Percentiles rank a stretch among this genome's conserved stretches.
Conservation (phyloP, 2,797 vertebrate species). For the Discoglossus pictus region DNA sequence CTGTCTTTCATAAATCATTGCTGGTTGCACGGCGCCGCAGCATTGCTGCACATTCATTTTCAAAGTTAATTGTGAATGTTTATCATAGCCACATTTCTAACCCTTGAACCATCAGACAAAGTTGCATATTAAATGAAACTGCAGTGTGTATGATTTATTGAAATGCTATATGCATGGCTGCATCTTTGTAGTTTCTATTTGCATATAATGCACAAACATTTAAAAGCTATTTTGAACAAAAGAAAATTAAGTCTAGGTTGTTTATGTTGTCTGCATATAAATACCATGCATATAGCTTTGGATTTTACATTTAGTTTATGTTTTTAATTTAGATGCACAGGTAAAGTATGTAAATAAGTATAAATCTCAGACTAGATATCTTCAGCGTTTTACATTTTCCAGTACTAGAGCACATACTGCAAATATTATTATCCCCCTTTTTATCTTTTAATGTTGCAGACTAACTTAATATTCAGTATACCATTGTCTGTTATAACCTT, state of each 20-base stretch:
- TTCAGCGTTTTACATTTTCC: too few relatives aligned
- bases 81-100: slow-evolving; percentile 35
- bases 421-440: too few relatives aligned
- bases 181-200: slow-evolving; percentile 26
- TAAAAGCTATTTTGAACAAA: slow-evolving; percentile 38
- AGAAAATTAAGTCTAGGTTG: slow-evolving; percentile 29
- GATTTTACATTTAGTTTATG: too few relatives aligned
- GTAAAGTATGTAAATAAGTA: too few relatives aligned
- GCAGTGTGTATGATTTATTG: slow-evolving; percentile 38
- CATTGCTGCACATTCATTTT: slow-evolving; percentile 28
- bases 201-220: slow-evolving; percentile 34
- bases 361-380: too few relatives aligned
- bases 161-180: slow-evolving; percentile 31
- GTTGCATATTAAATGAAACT: slow-evolving; percentile 30
- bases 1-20: slow-evolving; percentile 43
- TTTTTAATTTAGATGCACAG: too few relatives aligned
- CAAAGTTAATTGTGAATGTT: slow-evolving; percentile 43
- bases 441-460: too few relatives aligned
- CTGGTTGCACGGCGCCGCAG: slow-evolving; percentile 19
- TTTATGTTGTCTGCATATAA: slow-evolving; percentile 31
- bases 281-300: not conserved
- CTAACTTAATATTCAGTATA: too few relatives aligned
- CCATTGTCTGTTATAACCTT: too few relatives aligned
- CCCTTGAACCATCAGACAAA: slow-evolving; percentile 17
- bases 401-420: too few relatives aligned